Evolutionary conservation across 2,113 vertebrate species (phyloP).

Genomic region (Marcusenius ussheri): DNA sequence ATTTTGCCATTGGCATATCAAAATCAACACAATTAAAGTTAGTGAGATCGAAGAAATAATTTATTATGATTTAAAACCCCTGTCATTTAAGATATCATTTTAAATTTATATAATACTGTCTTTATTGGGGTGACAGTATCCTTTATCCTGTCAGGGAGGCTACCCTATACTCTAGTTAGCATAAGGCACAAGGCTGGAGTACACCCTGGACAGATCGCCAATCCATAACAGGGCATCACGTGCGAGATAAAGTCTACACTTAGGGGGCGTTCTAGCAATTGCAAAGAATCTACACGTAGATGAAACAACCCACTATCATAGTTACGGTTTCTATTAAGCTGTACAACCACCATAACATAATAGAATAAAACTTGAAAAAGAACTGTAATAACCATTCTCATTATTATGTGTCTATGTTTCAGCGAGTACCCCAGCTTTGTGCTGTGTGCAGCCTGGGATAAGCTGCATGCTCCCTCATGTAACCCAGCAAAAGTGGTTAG

Average conservation of each 20-base stretch:
- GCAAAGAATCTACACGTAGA: background rate
- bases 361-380: background rate
- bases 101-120: background rate
- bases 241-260: background rate
- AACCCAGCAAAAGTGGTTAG: background rate
- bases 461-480: background rate
- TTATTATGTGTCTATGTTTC: background rate
- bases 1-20: background rate
- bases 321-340: background rate
- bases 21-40: background rate
- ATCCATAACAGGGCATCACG: background rate
- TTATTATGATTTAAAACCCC: background rate
- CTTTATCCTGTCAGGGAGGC: background rate
- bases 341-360: background rate
- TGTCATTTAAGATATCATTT: background rate
- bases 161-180: background rate
- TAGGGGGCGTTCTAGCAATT: background rate
- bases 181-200: background rate
- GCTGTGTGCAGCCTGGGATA: background rate
- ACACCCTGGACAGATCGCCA: background rate
- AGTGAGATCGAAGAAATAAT: background rate
- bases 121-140: background rate
- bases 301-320: background rate
- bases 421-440: background rate
- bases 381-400: background rate